Conservation (phyloP, 2,797 vertebrate species). For the Chaetophractus vellerosus region DNA sequence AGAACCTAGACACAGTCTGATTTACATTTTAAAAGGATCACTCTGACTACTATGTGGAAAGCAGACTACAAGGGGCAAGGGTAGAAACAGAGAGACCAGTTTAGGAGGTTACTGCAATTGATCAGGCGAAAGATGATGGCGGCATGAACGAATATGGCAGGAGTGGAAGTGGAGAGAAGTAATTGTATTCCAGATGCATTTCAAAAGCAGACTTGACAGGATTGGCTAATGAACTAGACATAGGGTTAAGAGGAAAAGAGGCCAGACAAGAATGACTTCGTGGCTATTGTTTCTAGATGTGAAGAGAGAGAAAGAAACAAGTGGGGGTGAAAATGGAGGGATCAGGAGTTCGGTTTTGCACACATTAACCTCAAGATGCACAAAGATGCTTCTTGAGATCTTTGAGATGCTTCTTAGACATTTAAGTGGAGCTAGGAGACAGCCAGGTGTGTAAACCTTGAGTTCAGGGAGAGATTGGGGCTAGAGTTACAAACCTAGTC, state of each 20-base stretch:
- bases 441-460: background rate
- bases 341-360: background rate
- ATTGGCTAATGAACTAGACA: background rate
- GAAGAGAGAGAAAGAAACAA: background rate
- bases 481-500: background rate
- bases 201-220: background rate
- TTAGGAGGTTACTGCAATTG: background rate
- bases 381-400: background rate
- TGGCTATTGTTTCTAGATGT: background rate
- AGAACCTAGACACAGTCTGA: background rate
- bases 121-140: background rate
- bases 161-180: background rate
- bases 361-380: background rate
- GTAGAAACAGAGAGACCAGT: too few species aligned
- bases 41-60: background rate
- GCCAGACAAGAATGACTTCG: background rate
- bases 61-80: background rate
- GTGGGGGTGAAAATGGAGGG: rapidly evolving
- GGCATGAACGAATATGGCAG: background rate
- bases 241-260: background rate
- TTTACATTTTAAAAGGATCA: background rate
- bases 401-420: background rate
- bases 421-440: background rate
- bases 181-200: background rate
- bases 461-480: background rate